Evolutionary conservation across 30 jellyfish, hydroid and myxozoan genomes (phyloP).

Genomic region (Chironex yamaguchii): DNA sequence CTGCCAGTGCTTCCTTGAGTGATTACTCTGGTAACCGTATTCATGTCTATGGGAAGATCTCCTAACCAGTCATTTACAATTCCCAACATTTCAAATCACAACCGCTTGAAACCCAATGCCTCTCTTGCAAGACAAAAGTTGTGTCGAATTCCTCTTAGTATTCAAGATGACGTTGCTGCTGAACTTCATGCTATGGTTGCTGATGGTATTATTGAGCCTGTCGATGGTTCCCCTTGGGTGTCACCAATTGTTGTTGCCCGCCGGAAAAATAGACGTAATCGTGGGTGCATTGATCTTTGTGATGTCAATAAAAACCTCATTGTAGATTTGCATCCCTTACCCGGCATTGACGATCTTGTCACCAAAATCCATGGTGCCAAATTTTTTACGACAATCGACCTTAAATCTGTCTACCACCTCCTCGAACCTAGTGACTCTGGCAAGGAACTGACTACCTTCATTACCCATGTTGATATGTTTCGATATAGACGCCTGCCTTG

Average conservation of each 20-base stretch:
- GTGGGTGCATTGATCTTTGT: no score
- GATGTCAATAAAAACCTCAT: no score
- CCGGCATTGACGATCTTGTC: background rate
- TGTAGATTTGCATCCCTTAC: no score
- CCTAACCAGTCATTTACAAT: background rate
- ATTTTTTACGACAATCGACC: background rate
- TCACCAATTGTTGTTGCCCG: background rate
- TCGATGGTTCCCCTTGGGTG: background rate
- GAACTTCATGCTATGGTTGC: background rate
- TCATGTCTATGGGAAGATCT: background rate
- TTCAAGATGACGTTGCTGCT: background rate
- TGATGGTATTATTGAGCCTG: background rate
- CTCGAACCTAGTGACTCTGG: background rate
- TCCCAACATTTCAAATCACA: background rate
- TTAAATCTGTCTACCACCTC: background rate
- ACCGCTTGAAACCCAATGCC: background rate
- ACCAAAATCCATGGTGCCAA: background rate
- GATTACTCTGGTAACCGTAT: background rate
- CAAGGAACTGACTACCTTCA: background rate
- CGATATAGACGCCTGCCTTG: background rate
- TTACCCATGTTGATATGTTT: background rate
- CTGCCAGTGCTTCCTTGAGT: background rate
- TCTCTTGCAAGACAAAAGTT: background rate
- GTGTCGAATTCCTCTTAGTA: background rate
- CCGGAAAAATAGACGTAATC: background rate